Evolutionary conservation across 2,113 vertebrate species (phyloP), one percentile per base, ranked within the genome.

Genomic region (Microcebus murinus): DNA sequence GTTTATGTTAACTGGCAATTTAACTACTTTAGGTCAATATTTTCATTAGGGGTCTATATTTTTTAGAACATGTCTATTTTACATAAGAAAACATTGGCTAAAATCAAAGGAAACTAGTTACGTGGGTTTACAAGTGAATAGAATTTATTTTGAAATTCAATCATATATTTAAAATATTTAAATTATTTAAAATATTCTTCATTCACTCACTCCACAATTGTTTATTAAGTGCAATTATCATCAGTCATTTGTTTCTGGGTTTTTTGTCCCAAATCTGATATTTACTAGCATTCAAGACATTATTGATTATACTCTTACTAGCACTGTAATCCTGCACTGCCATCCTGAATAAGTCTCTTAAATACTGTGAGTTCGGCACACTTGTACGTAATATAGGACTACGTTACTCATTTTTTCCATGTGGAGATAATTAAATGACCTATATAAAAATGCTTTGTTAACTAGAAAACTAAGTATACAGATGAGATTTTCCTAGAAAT

Each of bases 111-210:
- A 94, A 42, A 20, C 0, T 90, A 84, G 63, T 42, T 59, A 65
- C 15, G 2, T 23, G 55, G 8, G 27, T 4, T 95, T 52, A 45
- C 12, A 59, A 39, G 1, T 36, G 29, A 87, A 13, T 65, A 10
- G 12, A 45, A 45, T 10, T 77, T 65, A 31, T 76, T 90, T 80
- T 79, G 13, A 34, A 74, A 82, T 63, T 61, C 12, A 52, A 36
- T 52, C 14, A 23, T 57, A 10, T 93, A 76, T 97, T 94, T 82
- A 83, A 91, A 86, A 57, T 86, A 50, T 85, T 45, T n/a, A n/a
- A n/a, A n/a, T n/a, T 93, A 76, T 97, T 94, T 82, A 83, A 91
- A 86, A 57, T 86, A 50, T 85, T 45, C 61, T 74, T 67, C 29
- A 65, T 50, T 94, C 2, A 50, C 17, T 86, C 23, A 82, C 9